Evolutionary conservation across 1,140 invertebrate species (phyloP).

Genomic region (Thrips palmi): DNA sequence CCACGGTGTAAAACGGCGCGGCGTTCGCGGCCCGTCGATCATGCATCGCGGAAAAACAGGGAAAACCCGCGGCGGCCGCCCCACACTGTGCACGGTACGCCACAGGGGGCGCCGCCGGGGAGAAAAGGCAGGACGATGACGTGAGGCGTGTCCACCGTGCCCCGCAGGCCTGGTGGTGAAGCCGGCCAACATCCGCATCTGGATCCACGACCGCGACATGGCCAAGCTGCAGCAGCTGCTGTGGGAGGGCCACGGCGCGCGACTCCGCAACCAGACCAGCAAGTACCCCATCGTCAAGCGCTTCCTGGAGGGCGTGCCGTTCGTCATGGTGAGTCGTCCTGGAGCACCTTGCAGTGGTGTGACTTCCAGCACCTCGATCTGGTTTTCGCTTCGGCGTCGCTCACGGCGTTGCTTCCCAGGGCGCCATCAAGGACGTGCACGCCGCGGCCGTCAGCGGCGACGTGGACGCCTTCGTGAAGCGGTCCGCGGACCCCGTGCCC

Average conservation of each 20-base stretch:
- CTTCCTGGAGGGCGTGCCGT: constrained; percentile 69
- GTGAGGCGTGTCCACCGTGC: too few relatives aligned
- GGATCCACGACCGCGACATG: constrained; percentile 79
- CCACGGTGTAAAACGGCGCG: too few relatives aligned
- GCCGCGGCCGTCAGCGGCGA: constrained; percentile 54
- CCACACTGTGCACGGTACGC: too few relatives aligned
- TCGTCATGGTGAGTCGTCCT: constrained; percentile 66
- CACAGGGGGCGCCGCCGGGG: too few relatives aligned
- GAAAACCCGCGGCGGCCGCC: too few relatives aligned
- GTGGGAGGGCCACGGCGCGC: constrained; percentile 70
- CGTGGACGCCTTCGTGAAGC: constrained; percentile 43
- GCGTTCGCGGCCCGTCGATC: too few relatives aligned
- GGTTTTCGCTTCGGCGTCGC: too few relatives aligned
- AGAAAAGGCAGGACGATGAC: too few relatives aligned
- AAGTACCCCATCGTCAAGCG: constrained; percentile 58
- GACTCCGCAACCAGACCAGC: constrained; percentile 61
- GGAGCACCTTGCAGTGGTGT: too few relatives aligned
- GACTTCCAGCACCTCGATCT: too few relatives aligned
- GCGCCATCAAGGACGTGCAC: constrained; percentile 65
- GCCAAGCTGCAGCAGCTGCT: constrained; percentile 63
- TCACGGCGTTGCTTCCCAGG: constrained; percentile 38
- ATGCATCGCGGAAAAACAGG: too few relatives aligned
- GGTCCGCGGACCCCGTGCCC: constrained; percentile 46
- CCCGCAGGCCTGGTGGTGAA: constrained; percentile 26
- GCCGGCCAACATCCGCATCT: constrained; percentile 72